phyloP scores from a whole-genome alignment of 1,140 invertebrate species.

The Psix sp. region DNA sequence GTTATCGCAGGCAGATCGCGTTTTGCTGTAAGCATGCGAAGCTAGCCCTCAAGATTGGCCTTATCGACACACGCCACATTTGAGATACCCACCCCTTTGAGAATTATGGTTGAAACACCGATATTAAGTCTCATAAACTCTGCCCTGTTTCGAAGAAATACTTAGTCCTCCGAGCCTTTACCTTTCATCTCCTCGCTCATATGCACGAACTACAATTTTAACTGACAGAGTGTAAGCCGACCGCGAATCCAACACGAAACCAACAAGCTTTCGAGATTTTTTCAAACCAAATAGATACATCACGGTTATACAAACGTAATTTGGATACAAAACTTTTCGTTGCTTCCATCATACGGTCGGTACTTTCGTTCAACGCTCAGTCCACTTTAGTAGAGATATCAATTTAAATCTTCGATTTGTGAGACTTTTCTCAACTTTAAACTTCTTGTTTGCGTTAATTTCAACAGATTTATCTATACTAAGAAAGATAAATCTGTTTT shows the following conservation, averaged over 20 bases:
- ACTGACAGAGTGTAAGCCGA: slow-evolving; percentile 46
- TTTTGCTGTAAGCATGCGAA: slow-evolving; percentile 59
- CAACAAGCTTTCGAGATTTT: slow-evolving; percentile 45
- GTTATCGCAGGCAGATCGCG: slow-evolving; percentile 59
- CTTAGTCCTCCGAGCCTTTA: slow-evolving; percentile 56
- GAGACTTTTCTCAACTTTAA: slow-evolving; percentile 6
- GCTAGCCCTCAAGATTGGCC: slow-evolving; percentile 55
- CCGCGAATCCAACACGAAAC: slow-evolving; percentile 55
- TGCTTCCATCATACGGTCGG: slow-evolving; percentile 9
- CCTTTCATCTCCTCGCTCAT: slow-evolving; percentile 61
- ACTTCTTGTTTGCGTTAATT: slow-evolving; percentile 5
- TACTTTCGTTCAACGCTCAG: slow-evolving; percentile 2
- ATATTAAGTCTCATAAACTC: slow-evolving; percentile 74
- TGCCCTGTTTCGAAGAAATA: slow-evolving; percentile 69
- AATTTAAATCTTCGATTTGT: neutral
- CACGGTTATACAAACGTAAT: slow-evolving; percentile 29
- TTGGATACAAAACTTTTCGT: slow-evolving; percentile 28
- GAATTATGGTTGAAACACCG: slow-evolving; percentile 71
- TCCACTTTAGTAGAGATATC: too few species aligned
- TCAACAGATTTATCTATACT: slow-evolving; percentile 36
- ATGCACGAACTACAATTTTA: slow-evolving; percentile 71
- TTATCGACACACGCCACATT: slow-evolving; percentile 67
- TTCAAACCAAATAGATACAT: slow-evolving; percentile 43
- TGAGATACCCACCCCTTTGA: slow-evolving; percentile 61
- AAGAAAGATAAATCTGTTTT: slow-evolving; percentile 37